Base-by-base conservation (phyloP, 1,140 invertebrate genomes). In the Apis florea region DNA sequence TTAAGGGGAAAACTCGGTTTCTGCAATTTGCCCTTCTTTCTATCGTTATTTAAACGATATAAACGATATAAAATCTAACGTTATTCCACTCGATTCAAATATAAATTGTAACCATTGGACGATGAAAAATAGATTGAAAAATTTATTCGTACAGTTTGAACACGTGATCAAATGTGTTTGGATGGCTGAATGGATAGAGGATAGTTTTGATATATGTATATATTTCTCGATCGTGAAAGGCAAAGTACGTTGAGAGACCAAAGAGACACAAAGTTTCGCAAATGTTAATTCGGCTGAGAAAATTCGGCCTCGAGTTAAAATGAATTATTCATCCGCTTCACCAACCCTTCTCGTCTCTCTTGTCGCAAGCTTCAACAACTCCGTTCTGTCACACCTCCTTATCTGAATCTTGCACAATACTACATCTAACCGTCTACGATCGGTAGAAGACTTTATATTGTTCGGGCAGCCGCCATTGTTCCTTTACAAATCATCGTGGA, bases 311-410 rank as follows among this genome's bases (percentile, higher is more conserved):
- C 49, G 24, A 9, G 49, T 75, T 63, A 31, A 64, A 53, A 64
- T 64, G 73, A 75, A 75, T 64, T 53, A 75, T 75, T 75, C 73
- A 75, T 49, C 47, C 15, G 17, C 2, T 15, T 49, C 13, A 17
- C 40, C 17, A 61, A 5, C 17, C 49, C n/a, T n/a, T 63, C 63
- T 19, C 47, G 19, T 26, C 15, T 31, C 19, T 17, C 19, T 74
- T n/a, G 4, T 47, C 56, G 58, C n/a, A 61, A 12, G 64, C 40
- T 47, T 21, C 64, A 21, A 17, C 64, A 21, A 17, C 21, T 47
- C 13, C 2, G 2, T 40, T 68, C 9, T 68, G 15, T 17, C 21
- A 24, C 4, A 12, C 12, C 12, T 15, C 5, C 13, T 51, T 17
- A 5, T 15, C 1, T 40, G 1, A 66, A 47, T 0, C 64, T 10